phyloP scores from a whole-genome alignment of 2,113 vertebrate species.

The Psittacula cyanocephala region DNA sequence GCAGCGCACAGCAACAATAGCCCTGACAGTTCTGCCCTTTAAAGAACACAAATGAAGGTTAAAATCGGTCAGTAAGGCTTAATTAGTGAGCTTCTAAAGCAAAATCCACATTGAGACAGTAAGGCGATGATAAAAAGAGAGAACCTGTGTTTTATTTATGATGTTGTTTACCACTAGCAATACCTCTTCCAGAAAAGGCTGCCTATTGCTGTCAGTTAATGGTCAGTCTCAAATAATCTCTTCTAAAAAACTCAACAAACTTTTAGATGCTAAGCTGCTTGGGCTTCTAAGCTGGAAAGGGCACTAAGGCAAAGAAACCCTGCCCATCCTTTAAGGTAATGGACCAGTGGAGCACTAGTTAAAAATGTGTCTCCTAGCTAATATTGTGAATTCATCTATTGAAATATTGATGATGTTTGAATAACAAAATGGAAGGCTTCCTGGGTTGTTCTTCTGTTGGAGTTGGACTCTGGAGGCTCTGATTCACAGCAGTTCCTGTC shows the following conservation, averaged over 20 bases:
- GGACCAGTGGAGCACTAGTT: not conserved
- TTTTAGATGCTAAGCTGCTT: not conserved
- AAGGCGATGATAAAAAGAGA: not conserved
- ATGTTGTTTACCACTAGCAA: not conserved
- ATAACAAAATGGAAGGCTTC: not conserved
- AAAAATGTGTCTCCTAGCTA: not conserved
- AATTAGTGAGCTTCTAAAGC: not conserved
- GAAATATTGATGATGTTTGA: not conserved
- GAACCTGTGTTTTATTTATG: not conserved
- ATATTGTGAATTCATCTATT: not conserved
- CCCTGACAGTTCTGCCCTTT: not conserved
- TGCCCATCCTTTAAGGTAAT: not conserved
- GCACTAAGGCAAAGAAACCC: not conserved
- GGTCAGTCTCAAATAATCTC: not conserved
- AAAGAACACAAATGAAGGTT: slow-evolving; percentile 6
- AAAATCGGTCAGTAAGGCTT: not conserved
- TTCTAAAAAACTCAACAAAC: not conserved
- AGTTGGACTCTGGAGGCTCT: not conserved
- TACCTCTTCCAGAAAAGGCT: not conserved
- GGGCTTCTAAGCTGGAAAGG: not conserved
- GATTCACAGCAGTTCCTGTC: not conserved
- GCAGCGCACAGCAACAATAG: not conserved
- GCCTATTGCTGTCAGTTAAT: not conserved
- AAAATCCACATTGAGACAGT: not conserved
- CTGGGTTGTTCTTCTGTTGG: not conserved